These are phyloP conservation scores for Lasioglossum figueresi DNA, from an alignment of 2,888 invertebrate species.

Conservation along the genomic window DNA sequence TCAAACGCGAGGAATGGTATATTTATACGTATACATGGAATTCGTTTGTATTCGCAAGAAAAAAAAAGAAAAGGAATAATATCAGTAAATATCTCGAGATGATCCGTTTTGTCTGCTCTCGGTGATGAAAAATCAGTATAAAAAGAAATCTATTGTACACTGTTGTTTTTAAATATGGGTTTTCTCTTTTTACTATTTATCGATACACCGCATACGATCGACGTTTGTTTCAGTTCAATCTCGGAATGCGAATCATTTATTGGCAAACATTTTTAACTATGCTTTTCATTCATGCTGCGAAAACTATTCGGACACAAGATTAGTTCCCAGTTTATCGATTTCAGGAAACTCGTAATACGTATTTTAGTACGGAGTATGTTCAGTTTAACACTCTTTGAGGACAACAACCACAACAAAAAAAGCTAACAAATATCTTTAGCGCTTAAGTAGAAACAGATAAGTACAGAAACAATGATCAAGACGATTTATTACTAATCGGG, in stretches of 20 bases:
- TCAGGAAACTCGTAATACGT: conserved; percentile 44
- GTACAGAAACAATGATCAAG: conserved; percentile 70
- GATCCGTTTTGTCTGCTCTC: conserved; percentile 44
- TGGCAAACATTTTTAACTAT: conserved; percentile 60
- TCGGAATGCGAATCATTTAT: conserved; percentile 56
- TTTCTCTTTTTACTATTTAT: conserved; percentile 59
- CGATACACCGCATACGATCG: conserved; percentile 48
- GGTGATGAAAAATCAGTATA: conserved; percentile 60
- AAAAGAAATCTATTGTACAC: conserved; percentile 50
- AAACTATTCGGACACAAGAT: conserved; percentile 40
- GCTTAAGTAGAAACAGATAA: conserved; percentile 75
- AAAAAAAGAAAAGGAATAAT: conserved; percentile 20
- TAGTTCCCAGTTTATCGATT: conserved; percentile 21
- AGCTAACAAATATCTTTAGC: conserved; percentile 71
- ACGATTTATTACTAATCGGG: conserved; percentile 62
- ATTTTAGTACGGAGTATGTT: conserved; percentile 61
- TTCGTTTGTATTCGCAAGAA: conserved; percentile 50
- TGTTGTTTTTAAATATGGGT: conserved; percentile 53
- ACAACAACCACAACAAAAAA: not conserved
- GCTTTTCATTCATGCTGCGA: conserved; percentile 43
- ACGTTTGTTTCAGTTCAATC: conserved; percentile 49
- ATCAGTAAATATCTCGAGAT: conserved; percentile 43
- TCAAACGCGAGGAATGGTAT: conserved; percentile 44
- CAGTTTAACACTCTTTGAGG: conserved; percentile 54
- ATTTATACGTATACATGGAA: conserved; percentile 44